phyloP scores from a whole-genome alignment of 2,888 invertebrate species.

The Pachycephus smyrnensis region DNA sequence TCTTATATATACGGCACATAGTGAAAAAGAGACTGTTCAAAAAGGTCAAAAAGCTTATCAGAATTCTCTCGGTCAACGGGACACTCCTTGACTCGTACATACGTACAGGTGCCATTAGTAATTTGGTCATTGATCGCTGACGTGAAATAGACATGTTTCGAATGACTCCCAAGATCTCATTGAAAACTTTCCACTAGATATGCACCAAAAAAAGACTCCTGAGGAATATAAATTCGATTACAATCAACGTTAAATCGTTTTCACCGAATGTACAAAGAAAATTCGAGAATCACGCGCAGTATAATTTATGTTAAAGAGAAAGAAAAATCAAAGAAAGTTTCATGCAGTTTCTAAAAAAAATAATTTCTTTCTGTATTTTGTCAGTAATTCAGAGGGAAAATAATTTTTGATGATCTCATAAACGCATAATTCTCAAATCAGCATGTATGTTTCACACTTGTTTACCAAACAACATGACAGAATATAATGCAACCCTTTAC shows the following conservation, averaged over 20 bases:
- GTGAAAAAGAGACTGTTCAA: neutral
- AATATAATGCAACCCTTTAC: neutral
- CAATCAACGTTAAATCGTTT: neutral
- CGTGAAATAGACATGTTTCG: neutral
- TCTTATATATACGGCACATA: neutral
- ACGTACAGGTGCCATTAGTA: too few species aligned
- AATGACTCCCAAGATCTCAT: neutral
- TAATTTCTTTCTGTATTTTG: neutral
- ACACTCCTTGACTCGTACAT: neutral
- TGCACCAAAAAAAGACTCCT: neutral
- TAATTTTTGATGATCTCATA: neutral
- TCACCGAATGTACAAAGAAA: neutral
- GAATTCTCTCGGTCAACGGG: neutral
- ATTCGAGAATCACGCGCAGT: neutral
- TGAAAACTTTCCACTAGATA: neutral
- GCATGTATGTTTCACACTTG: neutral
- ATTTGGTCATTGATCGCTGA: too few species aligned
- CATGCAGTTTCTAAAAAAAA: neutral
- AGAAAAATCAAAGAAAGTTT: neutral
- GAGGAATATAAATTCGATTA: neutral
- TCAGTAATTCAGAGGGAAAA: neutral
- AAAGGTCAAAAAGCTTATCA: neutral
- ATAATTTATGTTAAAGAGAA: neutral
- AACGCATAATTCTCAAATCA: neutral
- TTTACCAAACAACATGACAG: neutral